phyloP scores from a whole-genome alignment of 2,888 invertebrate genomes.

The Brachyopa scutellaris region DNA sequence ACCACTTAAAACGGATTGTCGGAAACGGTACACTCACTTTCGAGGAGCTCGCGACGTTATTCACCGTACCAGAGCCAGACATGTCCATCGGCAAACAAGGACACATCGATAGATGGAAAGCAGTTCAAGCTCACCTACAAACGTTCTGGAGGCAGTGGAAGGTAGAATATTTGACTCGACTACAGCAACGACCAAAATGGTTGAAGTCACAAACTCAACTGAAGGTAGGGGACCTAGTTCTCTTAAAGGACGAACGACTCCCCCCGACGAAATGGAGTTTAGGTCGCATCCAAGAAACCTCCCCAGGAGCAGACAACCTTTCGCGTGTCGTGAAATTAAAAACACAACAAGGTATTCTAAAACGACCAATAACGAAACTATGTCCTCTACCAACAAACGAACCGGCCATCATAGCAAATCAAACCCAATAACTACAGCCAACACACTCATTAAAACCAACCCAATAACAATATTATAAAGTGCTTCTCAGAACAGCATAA shows the following conservation, averaged over 20 bases:
- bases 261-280: no score
- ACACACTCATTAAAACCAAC: no score
- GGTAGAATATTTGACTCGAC: background rate
- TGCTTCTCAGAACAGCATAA: no score
- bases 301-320: background rate
- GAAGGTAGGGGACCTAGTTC: background rate
- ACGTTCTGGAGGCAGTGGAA: slow-evolving; percentile 3
- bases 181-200: slow-evolving; percentile 18
- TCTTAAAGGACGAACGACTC: background rate
- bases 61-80: slow-evolving; percentile 6
- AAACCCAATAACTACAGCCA: no score
- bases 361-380: background rate
- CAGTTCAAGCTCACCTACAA: background rate
- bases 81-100: slow-evolving; percentile 4
- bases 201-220: background rate
- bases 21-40: no score
- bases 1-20: no score
- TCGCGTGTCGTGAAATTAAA: no score
- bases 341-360: background rate
- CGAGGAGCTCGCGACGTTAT: slow-evolving; percentile 37
- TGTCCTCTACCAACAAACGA: background rate
- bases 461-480: no score
- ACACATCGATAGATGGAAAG: slow-evolving; percentile 1
- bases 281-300: no score
- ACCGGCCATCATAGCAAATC: no score